Evolutionary conservation across 2,888 invertebrate species (phyloP), one percentile per base, ranked within the genome.

Genomic region (Cinara cedri): DNA sequence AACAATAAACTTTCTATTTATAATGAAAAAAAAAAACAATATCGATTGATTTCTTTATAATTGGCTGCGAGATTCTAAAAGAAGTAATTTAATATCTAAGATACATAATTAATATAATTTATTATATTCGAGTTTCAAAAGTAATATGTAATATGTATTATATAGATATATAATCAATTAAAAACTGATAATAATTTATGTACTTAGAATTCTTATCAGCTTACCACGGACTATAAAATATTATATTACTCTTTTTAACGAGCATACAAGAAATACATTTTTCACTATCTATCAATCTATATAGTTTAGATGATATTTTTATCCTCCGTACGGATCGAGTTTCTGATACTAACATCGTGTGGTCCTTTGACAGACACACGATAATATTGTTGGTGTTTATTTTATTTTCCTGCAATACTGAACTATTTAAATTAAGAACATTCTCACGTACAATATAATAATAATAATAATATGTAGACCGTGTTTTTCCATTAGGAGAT

Each of bases 371-470:
- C 19, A 1, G 3, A 8, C 19, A 70, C 26, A 13, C 11, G 68
- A 51, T n/a, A 16, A 55, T 55, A 21, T 55, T 71, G 55, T 54
- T 55, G 70, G 55, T 71, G 14, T 21, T 16, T 26, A 19, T 62
- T 26, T 60, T 57, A 10, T 24, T 21, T 62, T 74, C 21, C 16
- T 60, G 44, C 11, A 13, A 34, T 34, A 34, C 3, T 34, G 57
- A 71, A 57, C 19, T 21, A 26, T 11, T 57, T 57, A 46, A 34
- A 70, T 70, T 70, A 54, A 55, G 24, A 24, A 42, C 44, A 16
- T 44, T 21, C 42, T 24, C 42, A 44, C 46, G 19, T 34, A 11
- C 26, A 60, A 44, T 26, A 60, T 26, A 62, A 60, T 16, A 71
- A 46, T 16, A n/a, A n/a, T 3, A 26, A 46, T 8, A 21, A 14